A percentile compares a stretch with the other conserved stretches of the same genome.
Conservation (phyloP, 2,113 vertebrate species). For the Gracilinanus agilis region DNA sequence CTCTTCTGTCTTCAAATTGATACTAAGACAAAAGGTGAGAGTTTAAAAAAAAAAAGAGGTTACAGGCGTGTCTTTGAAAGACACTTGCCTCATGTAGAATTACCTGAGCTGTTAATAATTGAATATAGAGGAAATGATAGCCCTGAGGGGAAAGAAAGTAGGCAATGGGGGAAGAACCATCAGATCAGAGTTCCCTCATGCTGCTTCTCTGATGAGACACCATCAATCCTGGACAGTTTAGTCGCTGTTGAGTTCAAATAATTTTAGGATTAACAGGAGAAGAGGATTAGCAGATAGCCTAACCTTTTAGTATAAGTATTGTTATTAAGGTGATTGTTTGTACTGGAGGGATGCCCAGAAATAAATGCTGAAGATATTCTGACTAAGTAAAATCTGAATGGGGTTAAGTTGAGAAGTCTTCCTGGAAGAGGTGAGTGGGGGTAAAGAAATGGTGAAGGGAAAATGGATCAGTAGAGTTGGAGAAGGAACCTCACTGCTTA, state of each 20-base stretch:
- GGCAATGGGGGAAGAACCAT: not conserved
- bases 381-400: not conserved
- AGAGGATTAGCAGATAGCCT: not conserved
- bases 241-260: not conserved
- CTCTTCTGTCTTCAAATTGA: too few species aligned
- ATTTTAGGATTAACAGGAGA: not conserved
- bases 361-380: not conserved
- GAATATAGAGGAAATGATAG: not conserved
- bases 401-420: not conserved
- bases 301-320: not conserved
- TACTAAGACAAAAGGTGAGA: too few species aligned
- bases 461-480: not conserved
- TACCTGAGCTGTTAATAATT: not conserved
- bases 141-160: not conserved
- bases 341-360: not conserved
- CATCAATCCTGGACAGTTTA: not conserved
- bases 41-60: too few species aligned
- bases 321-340: not conserved
- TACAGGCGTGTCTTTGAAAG: not conserved
- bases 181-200: not conserved
- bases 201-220: not conserved
- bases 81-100: not conserved
- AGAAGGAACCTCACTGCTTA: not conserved
- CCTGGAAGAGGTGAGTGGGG: not conserved
- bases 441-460: not conserved